These are phyloP conservation scores for Pionites leucogaster DNA, from an alignment of 2,113 vertebrate genomes.

Conservation along the genomic window DNA sequence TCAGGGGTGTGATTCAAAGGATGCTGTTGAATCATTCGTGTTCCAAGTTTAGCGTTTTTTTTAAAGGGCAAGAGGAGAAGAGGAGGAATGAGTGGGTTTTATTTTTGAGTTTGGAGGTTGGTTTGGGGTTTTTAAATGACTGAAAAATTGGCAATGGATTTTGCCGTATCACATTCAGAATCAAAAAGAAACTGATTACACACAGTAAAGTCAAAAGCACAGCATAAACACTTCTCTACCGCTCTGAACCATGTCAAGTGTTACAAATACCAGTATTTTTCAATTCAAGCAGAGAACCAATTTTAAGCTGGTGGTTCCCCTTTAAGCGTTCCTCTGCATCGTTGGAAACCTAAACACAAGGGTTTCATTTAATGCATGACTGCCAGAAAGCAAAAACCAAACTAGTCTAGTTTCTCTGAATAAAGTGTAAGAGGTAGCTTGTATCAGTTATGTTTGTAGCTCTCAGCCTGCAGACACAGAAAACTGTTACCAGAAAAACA, in stretches of 20 bases:
- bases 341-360: conserved; percentile 41
- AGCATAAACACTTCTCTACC: neutral
- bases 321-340: conserved; percentile 17
- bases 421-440: neutral
- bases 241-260: neutral
- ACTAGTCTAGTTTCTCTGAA: neutral
- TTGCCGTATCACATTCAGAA: neutral
- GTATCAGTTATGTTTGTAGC: neutral
- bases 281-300: conserved; percentile 20
- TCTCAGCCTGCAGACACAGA: neutral
- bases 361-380: conserved; percentile 43
- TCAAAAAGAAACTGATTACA: neutral
- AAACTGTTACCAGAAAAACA: neutral
- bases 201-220: neutral
- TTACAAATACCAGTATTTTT: conserved; percentile 10
- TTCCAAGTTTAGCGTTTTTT: neutral
- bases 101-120: neutral
- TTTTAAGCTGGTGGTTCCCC: conserved; percentile 34
- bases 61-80: conserved; percentile 36
- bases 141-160: neutral
- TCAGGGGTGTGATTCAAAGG: neutral
- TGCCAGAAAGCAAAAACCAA: conserved; percentile 30
- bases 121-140: neutral
- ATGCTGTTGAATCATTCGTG: conserved; percentile 34
- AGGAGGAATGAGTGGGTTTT: neutral